Conservation (phyloP, 2,888 invertebrate genomes). For the Aspidapion aeneum region DNA sequence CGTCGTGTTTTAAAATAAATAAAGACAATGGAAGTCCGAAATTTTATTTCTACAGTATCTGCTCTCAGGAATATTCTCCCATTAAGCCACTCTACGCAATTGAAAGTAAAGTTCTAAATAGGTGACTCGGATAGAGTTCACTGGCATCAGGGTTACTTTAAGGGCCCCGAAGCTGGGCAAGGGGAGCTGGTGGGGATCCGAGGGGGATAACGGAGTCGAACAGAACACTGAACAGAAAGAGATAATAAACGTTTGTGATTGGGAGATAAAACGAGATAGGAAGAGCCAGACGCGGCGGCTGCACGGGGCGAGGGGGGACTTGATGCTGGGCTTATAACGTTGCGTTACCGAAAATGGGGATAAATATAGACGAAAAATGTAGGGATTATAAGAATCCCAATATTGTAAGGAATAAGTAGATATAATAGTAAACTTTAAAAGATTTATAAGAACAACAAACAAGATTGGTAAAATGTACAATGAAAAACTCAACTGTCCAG, state of each 20-base stretch:
- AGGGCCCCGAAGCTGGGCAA: conserved; percentile 25
- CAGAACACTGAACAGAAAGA: not conserved
- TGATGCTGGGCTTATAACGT: not conserved
- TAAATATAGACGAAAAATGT: not conserved
- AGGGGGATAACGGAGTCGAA: not conserved
- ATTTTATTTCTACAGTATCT: too few relatives aligned
- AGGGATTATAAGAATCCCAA: too few relatives aligned
- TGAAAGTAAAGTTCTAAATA: conserved; percentile 40
- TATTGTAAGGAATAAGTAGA: too few relatives aligned
- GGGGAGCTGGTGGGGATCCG: not conserved
- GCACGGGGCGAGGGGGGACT: not conserved
- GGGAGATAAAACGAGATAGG: not conserved
- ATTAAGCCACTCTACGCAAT: conserved; percentile 20
- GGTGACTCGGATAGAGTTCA: conserved; percentile 40
- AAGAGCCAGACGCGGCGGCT: not conserved
- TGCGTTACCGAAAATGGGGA: not conserved
- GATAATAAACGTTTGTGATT: not conserved
- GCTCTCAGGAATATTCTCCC: not conserved
- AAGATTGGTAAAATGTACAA: too few relatives aligned
- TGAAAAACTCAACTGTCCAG: too few relatives aligned
- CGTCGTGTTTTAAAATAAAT: too few relatives aligned
- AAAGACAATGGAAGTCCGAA: too few relatives aligned
- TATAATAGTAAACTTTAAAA: too few relatives aligned
- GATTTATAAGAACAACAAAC: too few relatives aligned
- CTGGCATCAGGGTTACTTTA: conserved; percentile 39